These are phyloP conservation scores for Dendrolimus houi DNA, from an alignment of 2,888 invertebrate genomes.

Conservation along the genomic window DNA sequence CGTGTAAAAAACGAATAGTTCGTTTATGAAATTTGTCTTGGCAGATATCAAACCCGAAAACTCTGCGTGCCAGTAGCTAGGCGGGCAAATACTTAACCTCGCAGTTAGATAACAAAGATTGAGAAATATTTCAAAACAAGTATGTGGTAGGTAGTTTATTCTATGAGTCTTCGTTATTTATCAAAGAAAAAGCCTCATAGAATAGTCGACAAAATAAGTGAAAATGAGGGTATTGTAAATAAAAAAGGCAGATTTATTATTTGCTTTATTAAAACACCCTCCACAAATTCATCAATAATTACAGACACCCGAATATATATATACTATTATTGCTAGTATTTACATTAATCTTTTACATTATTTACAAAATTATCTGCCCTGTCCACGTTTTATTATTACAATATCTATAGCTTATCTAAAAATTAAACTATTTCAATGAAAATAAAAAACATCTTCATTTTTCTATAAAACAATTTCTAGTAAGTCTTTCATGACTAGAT, in stretches of 20 bases:
- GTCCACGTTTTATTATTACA: slow-evolving; percentile 15
- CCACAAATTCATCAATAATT: slow-evolving; percentile 54
- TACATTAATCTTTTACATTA: slow-evolving; percentile 48
- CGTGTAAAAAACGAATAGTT: too few species aligned
- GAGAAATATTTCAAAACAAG: too few species aligned
- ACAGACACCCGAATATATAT: slow-evolving; percentile 57
- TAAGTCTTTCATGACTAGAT: background rate
- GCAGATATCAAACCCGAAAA: too few species aligned
- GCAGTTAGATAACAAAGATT: too few species aligned
- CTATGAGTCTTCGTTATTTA: too few species aligned
- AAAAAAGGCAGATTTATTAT: slow-evolving; percentile 31
- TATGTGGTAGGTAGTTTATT: too few species aligned
- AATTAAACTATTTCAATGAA: background rate
- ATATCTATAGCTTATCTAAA: slow-evolving; percentile 5
- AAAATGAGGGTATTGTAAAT: background rate
- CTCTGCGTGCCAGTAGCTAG: too few species aligned
- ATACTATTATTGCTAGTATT: slow-evolving; percentile 46
- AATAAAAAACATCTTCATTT: too few species aligned
- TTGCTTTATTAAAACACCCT: slow-evolving; percentile 74
- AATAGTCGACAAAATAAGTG: too few species aligned
- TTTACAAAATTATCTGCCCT: slow-evolving; percentile 32
- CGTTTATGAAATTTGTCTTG: too few species aligned
- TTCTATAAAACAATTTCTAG: background rate
- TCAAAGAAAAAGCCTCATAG: too few species aligned
- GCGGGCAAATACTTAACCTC: too few species aligned